Conservation (phyloP, 2,797 vertebrate species). For the Takifugu rubripes region DNA sequence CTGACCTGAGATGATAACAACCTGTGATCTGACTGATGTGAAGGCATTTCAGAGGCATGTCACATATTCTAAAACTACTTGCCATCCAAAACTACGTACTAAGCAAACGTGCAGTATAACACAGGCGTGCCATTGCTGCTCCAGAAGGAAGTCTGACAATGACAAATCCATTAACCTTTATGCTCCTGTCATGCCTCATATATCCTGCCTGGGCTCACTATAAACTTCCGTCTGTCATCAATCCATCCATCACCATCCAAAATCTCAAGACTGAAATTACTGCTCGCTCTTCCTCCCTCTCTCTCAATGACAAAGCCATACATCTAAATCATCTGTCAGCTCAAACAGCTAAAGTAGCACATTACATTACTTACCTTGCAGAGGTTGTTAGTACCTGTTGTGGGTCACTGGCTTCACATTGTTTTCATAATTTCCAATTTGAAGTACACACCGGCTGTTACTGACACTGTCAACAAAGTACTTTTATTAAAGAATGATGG, state of each 20-base stretch:
- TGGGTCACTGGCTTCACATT: constrained; percentile 33
- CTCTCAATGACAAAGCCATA: constrained; percentile 33
- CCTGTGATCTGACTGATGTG: constrained; percentile 53
- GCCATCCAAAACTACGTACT: constrained; percentile 6
- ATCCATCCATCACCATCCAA: constrained; percentile 41
- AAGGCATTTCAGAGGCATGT: constrained; percentile 41
- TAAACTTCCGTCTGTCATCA: constrained; percentile 20
- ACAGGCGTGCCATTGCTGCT: constrained; percentile 4
- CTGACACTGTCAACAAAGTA: too few species aligned
- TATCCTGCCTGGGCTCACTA: constrained; percentile 27
- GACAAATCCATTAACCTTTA: constrained; percentile 12
- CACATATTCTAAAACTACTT: constrained; percentile 31
- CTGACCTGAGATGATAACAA: too few species aligned
- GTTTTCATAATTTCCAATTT: constrained; percentile 9
- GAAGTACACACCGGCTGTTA: too few species aligned
- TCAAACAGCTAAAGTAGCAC: constrained; percentile 48
- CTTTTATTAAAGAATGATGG: too few species aligned
- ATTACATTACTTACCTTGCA: constrained; percentile 54
- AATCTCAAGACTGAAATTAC: constrained; percentile 34
- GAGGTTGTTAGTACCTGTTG: constrained; percentile 30
- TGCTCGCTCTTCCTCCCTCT: constrained; percentile 30
- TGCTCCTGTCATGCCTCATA: constrained; percentile 5
- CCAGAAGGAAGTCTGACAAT: constrained; percentile 1
- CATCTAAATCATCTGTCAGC: constrained; percentile 33
- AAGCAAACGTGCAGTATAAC: neutral